A percentile compares a stretch with the other conserved stretches of the same genome.
These are phyloP conservation scores for Acanthaster planci DNA, from an alignment of 35 echinoderm and acorn worm genomes.

Conservation along the genomic window DNA sequence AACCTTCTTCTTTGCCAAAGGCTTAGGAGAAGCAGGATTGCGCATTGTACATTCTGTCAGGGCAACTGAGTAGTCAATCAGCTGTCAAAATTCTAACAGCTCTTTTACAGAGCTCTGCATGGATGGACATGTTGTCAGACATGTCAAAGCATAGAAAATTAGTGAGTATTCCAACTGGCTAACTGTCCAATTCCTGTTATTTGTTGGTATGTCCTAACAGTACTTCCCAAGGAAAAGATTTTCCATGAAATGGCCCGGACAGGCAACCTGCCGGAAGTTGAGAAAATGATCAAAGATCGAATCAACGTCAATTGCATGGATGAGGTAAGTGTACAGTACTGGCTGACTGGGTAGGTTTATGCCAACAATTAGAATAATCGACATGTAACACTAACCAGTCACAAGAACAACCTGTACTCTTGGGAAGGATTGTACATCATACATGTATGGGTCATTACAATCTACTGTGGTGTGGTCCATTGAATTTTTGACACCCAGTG, in stretches of 20 bases:
- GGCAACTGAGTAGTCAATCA: neutral
- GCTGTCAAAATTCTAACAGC: neutral
- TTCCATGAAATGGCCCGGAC: slow-evolving; percentile 73
- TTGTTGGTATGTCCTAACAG: slow-evolving; percentile 19
- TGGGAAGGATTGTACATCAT: no score
- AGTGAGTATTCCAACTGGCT: neutral
- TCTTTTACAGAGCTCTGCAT: neutral
- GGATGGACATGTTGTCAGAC: neutral
- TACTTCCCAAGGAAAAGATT: slow-evolving; percentile 67
- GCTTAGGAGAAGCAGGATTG: neutral
- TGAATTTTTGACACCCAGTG: no score
- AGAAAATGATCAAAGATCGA: slow-evolving; percentile 68
- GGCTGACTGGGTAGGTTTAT: no score
- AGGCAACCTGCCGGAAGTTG: slow-evolving; percentile 60
- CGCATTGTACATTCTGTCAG: neutral
- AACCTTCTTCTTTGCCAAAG: no score
- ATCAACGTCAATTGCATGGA: slow-evolving; percentile 94
- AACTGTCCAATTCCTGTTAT: neutral
- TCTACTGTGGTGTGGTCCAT: no score
- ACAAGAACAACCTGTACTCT: no score
- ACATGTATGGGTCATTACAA: no score
- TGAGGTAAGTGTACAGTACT: slow-evolving; percentile 53
- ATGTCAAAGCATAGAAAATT: neutral
- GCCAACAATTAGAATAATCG: neutral
- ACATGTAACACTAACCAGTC: neutral